A percentile compares a stretch with the other conserved stretches of the same genome.
phyloP scores from a whole-genome alignment of 2,888 invertebrate genomes.

The Drosophila neotestacea region DNA sequence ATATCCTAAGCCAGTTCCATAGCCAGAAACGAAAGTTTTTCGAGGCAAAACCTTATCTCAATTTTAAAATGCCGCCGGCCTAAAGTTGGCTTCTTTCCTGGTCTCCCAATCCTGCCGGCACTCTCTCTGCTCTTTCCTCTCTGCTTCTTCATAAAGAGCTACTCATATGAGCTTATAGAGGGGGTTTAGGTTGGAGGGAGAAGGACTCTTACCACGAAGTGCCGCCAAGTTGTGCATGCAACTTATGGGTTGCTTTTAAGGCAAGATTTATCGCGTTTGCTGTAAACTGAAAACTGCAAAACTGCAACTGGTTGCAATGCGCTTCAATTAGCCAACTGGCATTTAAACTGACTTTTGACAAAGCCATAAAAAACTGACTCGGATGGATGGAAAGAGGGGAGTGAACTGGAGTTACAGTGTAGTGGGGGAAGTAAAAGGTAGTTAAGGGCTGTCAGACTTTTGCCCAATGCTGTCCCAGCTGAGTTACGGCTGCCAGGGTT shows the following conservation, averaged over 20 bases:
- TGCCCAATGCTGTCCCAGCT: constrained; percentile 17
- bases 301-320: constrained; percentile 41
- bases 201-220: constrained; percentile 2
- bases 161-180: constrained; percentile 6
- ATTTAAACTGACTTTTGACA: constrained; percentile 26
- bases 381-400: neutral
- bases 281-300: constrained; percentile 20
- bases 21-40: constrained; percentile 80
- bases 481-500: constrained; percentile 17
- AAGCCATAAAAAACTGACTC: constrained; percentile 1
- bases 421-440: constrained; percentile 5
- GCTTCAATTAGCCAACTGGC: constrained; percentile 44
- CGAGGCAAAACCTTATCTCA: constrained; percentile 85
- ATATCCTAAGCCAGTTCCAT: constrained; percentile 43
- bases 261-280: constrained; percentile 34
- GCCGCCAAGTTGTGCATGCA: constrained; percentile 39
- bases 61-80: constrained; percentile 77
- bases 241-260: constrained; percentile 33
- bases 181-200: neutral
- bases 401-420: neutral
- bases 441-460: constrained; percentile 24
- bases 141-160: neutral
- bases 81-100: constrained; percentile 14
- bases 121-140: neutral
- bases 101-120: constrained; percentile 2